phyloP scores from a whole-genome alignment of 2,888 invertebrate species.

The Aphelenchoides bicaudatus region DNA sequence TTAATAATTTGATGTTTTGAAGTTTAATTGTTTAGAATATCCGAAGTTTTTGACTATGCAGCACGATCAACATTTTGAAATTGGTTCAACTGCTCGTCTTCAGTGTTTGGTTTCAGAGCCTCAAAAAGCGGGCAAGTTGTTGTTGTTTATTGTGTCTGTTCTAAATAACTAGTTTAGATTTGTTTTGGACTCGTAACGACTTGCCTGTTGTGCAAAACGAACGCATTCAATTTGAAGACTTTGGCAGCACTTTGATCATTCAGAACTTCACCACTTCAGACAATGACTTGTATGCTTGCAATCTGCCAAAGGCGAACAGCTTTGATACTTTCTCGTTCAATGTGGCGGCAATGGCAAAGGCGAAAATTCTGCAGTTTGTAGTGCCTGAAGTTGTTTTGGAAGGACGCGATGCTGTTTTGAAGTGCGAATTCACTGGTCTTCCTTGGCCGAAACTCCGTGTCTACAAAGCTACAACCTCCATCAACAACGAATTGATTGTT shows the following conservation, averaged over 20 bases:
- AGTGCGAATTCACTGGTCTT: neutral
- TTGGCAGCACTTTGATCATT: neutral
- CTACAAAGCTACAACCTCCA: neutral
- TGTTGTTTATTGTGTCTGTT: too few relatives aligned
- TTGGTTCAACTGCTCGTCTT: constrained; percentile 42
- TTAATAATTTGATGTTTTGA: neutral
- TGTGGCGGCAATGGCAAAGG: neutral
- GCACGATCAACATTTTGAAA: constrained; percentile 45
- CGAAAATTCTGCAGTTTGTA: neutral
- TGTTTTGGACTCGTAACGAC: constrained; percentile 8
- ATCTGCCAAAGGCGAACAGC: constrained; percentile 2
- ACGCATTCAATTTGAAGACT: constrained; percentile 2
- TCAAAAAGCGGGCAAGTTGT: too few relatives aligned
- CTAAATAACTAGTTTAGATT: too few relatives aligned
- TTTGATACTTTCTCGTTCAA: neutral
- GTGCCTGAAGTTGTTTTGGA: neutral
- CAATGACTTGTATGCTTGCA: constrained; percentile 8
- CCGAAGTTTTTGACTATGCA: constrained; percentile 40
- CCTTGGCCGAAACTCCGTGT: constrained; percentile 6
- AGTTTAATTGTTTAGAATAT: constrained; percentile 34
- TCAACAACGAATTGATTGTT: neutral
- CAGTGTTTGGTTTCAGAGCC: constrained; percentile 34
- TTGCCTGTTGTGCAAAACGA: neutral
- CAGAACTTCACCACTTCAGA: constrained; percentile 5
- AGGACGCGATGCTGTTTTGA: constrained; percentile 1